Conservation (phyloP, 2,113 vertebrate species). For the Nothobranchius furzeri region DNA sequence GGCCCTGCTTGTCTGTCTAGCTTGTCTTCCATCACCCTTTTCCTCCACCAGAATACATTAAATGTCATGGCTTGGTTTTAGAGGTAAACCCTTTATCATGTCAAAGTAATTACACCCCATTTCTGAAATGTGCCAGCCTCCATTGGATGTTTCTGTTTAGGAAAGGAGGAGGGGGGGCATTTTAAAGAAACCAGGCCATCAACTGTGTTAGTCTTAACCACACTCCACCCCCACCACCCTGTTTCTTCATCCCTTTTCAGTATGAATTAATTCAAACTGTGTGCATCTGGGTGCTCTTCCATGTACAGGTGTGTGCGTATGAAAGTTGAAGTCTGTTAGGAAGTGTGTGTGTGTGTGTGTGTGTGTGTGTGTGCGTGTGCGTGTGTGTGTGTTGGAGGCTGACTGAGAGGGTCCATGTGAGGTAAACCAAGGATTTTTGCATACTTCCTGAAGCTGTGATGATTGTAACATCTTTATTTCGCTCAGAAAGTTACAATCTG, state of each 20-base stretch:
- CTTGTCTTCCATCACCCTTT: slow-evolving; percentile 36
- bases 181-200: slow-evolving; percentile 59
- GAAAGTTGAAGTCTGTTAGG: slow-evolving; percentile 46
- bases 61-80: slow-evolving; percentile 33
- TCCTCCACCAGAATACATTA: slow-evolving; percentile 35
- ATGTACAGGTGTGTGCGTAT: slow-evolving; percentile 50
- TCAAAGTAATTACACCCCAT: slow-evolving; percentile 42
- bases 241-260: slow-evolving; percentile 53
- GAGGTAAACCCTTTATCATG: slow-evolving; percentile 36
- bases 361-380: slow-evolving; percentile 26
- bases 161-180: slow-evolving; percentile 6
- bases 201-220: slow-evolving; percentile 60
- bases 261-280: slow-evolving; percentile 61
- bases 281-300: slow-evolving; percentile 48
- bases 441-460: slow-evolving; percentile 59
- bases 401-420: slow-evolving; percentile 27
- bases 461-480: slow-evolving; percentile 46
- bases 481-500: slow-evolving; percentile 29
- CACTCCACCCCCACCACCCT: slow-evolving; percentile 49
- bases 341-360: slow-evolving; percentile 21
- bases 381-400: slow-evolving; percentile 29
- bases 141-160: slow-evolving; percentile 33
- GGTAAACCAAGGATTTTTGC: slow-evolving; percentile 26
- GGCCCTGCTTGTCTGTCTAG: slow-evolving; percentile 55
- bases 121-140: slow-evolving; percentile 37